Evolutionary conservation across 2,797 vertebrate species (phyloP), one percentile per base, ranked within the genome.

Genomic region (Hipposideros larvatus): DNA sequence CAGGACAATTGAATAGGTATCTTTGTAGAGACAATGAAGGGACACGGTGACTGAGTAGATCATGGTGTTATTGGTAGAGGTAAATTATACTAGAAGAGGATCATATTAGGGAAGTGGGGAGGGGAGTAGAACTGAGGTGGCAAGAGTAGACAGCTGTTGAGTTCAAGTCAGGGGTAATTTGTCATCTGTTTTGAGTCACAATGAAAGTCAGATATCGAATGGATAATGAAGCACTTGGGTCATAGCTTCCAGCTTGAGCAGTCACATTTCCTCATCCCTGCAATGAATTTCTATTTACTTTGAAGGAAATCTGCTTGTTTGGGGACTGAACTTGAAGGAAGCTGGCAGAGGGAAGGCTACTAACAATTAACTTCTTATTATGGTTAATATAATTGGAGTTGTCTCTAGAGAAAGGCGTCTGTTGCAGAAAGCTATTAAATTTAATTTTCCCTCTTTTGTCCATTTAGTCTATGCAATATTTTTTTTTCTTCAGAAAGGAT

Each of bases 321-420:
- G 46, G 71, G 73, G 74, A 91, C 74, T 77, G 59, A 71, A 94
- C 65, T 85, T 87, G 68, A 82, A 90, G 87, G 78, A 95, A 90
- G 41, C 51, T 96, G 92, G 94, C 96, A 96, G 87, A 94, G 68
- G 28, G 63, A 93, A 94, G 57, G 89, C 75, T 91, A 79, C 94
- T 87, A 93, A 84, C 95, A 97, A 97, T 97, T 97, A 98, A 80
- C 66, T 97, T 95, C 88, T 85, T 96, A 96, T 95, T 93, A 93
- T 5, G 1, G 92, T 94, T 91, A 97, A 96, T 87, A 93, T 94
- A 96, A 97, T 97, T 97, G 51, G 66, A 90, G 59, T 85, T 93
- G 86, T 96, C 96, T 86, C 96, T 79, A 75, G 92, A 96, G 97
- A 90, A 95, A 92, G 84, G 22, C 71, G 88, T 84, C 87, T 96